These are phyloP conservation scores for Drepana arcuata DNA, from an alignment of 1,140 invertebrate genomes.

Conservation along the genomic window DNA sequence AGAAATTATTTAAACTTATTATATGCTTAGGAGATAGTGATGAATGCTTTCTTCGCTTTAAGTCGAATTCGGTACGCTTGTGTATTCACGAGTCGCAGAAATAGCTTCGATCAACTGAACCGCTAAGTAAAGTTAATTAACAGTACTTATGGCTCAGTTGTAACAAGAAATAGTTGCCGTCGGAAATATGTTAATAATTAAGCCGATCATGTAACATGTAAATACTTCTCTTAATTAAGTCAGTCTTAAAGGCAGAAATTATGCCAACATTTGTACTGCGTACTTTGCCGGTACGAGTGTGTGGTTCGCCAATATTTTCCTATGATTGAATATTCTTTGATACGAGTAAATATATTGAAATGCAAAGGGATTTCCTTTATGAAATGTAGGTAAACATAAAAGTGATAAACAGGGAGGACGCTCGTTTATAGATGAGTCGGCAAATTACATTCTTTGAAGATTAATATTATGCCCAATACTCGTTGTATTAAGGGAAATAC, in stretches of 20 bases:
- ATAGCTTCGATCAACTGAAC: slow-evolving; percentile 8
- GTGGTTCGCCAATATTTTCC: background rate
- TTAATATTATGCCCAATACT: slow-evolving; percentile 2
- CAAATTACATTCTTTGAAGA: background rate
- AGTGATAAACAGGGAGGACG: too few species aligned
- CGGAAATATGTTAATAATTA: slow-evolving; percentile 16
- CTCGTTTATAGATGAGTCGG: too few species aligned
- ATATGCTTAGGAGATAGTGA: too few species aligned
- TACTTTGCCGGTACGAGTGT: background rate
- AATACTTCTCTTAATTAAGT: slow-evolving; percentile 4
- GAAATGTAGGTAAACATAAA: too few species aligned
- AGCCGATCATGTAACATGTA: slow-evolving; percentile 2
- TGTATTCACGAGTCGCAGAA: too few species aligned
- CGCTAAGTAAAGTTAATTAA: slow-evolving; percentile 15
- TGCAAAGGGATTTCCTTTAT: too few species aligned
- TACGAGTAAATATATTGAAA: too few species aligned
- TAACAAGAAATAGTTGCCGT: slow-evolving; percentile 2
- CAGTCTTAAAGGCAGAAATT: background rate
- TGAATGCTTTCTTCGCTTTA: too few species aligned
- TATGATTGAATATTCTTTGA: too few species aligned
- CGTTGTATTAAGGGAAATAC: background rate
- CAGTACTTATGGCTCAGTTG: slow-evolving; percentile 9
- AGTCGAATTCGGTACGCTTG: too few species aligned
- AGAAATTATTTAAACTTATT: too few species aligned
- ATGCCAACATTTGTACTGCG: background rate